Base-by-base conservation (phyloP, 2,113 vertebrate genomes). In the Synodontis membranacea region DNA sequence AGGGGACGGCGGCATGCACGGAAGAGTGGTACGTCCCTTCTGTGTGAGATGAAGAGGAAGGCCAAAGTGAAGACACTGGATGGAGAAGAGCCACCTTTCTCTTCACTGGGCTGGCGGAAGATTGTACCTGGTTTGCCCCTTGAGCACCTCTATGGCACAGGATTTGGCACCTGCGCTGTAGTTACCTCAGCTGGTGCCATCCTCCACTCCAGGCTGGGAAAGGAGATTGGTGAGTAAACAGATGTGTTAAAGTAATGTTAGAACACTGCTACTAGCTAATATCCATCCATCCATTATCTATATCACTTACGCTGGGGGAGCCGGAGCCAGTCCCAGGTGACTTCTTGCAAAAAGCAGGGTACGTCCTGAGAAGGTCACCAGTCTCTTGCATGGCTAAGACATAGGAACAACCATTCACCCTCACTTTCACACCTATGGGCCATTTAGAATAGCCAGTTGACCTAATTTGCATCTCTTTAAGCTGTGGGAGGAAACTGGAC, bases 161-260 rank as follows among this genome's bases (percentile, higher is more conserved):
- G 88, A 58, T 96, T 97, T 87, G 93, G 92, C 87, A 96, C 93
- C 85, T 99, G 98, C 82, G 98, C 98, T 0, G 98, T 99, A 25
- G 98, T 99, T 91, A 97, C 97, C 84, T 99, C 98, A 14, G 97
- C 98, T 0, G 98, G 98, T 10, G 96, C 98, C 89, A 99, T 99
- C 92, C 93, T 99, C 84, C 97, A 96, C 91, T 99, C 98, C 3
- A 96, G 96, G 14, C 93, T 99, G 86, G 98, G 98, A 10, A 93
- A 95, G 15, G 98, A 99, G 94, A 99, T 99, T 82, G 98, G 94
- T 95, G 88, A 95, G 95, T 89, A 44, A 1, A 19, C 21, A 31
- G 1, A 52, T 64, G 39, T 52, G 2, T 21, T 52, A 10, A 5
- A 70, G 3, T 39, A 39, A 25, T 74, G 11, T 19, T 31, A 48